These are phyloP conservation scores for Eugnorisma glareosa DNA, from an alignment of 2,888 invertebrate genomes.

Conservation along the genomic window DNA sequence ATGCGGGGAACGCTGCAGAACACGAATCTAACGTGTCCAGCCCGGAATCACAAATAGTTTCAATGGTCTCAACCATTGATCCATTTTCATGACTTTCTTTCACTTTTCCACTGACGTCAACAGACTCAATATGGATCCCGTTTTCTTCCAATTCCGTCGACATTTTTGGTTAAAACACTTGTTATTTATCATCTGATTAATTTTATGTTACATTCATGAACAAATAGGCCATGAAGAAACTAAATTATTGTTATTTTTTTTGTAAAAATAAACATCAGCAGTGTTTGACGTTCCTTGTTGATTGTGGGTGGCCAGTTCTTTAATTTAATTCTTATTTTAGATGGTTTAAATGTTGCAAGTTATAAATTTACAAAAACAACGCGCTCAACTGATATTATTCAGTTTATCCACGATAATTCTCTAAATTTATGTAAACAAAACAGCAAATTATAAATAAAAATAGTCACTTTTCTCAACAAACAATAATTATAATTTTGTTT, in stretches of 20 bases:
- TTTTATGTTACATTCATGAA: conserved; percentile 62
- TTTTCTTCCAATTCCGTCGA: conserved; percentile 74
- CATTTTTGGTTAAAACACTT: conserved; percentile 74
- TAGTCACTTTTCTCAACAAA: not conserved
- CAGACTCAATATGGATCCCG: conserved; percentile 75
- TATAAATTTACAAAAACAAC: not conserved
- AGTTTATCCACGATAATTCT: too few relatives aligned
- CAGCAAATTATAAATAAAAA: not conserved
- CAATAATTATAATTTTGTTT: too few relatives aligned
- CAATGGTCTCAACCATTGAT: conserved; percentile 70
- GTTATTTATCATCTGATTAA: conserved; percentile 66
- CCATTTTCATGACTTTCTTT: conserved; percentile 81
- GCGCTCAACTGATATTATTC: not conserved
- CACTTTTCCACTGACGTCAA: conserved; percentile 78
- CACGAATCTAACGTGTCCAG: conserved; percentile 74
- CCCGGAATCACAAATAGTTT: conserved; percentile 80
- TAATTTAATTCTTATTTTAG: not conserved
- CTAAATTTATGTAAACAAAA: too few relatives aligned
- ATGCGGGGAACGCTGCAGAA: conserved; percentile 70
- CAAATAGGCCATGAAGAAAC: conserved; percentile 74
- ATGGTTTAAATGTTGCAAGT: conserved; percentile 31
- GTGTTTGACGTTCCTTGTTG: conserved; percentile 65
- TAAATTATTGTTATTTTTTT: conserved; percentile 70
- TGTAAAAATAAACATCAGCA: conserved; percentile 81
- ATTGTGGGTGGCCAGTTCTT: conserved; percentile 54